phyloP scores from a whole-genome alignment of 2,888 invertebrate genomes.

The Willowsia nigromaculata region DNA sequence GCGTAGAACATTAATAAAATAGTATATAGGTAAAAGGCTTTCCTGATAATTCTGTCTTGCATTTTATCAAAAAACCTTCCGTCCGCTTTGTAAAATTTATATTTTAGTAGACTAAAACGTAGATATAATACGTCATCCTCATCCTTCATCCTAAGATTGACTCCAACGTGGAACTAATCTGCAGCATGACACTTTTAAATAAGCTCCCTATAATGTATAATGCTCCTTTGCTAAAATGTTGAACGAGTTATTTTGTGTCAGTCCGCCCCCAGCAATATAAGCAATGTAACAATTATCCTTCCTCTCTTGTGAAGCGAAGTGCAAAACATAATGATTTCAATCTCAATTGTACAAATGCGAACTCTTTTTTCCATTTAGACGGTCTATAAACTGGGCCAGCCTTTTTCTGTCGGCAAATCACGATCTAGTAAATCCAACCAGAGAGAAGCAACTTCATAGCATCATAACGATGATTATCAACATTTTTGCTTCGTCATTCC shows the following conservation, averaged over 20 bases:
- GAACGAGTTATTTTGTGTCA: conserved; percentile 52
- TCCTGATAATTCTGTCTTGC: conserved; percentile 7
- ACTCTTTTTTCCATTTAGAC: conserved; percentile 73
- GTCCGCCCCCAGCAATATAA: conserved; percentile 63
- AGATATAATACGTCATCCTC: no score
- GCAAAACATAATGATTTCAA: not conserved
- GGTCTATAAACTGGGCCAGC: conserved; percentile 78
- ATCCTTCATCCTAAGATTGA: no score
- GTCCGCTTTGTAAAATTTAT: not conserved
- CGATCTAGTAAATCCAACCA: conserved; percentile 68
- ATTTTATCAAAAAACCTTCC: not conserved
- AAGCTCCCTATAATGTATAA: no score
- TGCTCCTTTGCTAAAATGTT: no score
- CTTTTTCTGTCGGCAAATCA: conserved; percentile 75
- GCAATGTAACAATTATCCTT: conserved; percentile 38
- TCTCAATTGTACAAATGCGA: conserved; percentile 64
- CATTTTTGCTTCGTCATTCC: conserved; percentile 59
- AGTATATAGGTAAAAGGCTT: no score
- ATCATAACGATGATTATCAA: conserved; percentile 28
- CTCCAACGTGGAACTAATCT: no score
- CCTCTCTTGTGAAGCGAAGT: conserved; percentile 7
- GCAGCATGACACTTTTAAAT: no score
- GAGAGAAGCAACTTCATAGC: conserved; percentile 53
- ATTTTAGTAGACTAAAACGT: no score
- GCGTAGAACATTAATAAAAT: conserved; percentile 78